phyloP scores from a whole-genome alignment of 2,888 invertebrate species.

The Aphodius sticticus region DNA sequence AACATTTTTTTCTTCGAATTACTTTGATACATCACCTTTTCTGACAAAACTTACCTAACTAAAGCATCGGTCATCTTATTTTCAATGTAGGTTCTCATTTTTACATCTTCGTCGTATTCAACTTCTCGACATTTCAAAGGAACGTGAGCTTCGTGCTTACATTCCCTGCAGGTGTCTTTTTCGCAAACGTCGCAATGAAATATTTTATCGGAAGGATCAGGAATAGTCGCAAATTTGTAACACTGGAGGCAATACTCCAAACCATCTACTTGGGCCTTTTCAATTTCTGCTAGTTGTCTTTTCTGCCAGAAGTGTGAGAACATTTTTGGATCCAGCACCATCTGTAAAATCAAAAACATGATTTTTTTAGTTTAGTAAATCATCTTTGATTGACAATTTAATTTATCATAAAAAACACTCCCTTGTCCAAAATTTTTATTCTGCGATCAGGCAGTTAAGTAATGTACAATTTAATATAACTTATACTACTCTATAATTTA shows the following conservation, averaged over 20 bases:
- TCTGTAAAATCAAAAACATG: conserved; percentile 48
- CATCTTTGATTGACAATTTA: neutral
- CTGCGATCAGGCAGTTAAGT: too few relatives aligned
- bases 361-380: conserved; percentile 24
- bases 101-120: conserved; percentile 61
- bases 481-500: too few relatives aligned
- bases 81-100: conserved; percentile 63
- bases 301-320: conserved; percentile 60
- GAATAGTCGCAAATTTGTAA: conserved; percentile 62
- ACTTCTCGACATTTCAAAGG: conserved; percentile 63
- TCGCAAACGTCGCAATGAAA: conserved; percentile 66
- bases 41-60: conserved; percentile 48
- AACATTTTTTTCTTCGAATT: neutral
- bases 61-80: conserved; percentile 65
- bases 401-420: conserved; percentile 16
- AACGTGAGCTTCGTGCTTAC: conserved; percentile 64
- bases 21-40: neutral
- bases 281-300: conserved; percentile 65
- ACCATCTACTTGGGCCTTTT: conserved; percentile 63
- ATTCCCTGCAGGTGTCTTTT: conserved; percentile 65
- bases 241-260: conserved; percentile 67
- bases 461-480: too few relatives aligned
- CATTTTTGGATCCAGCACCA: conserved; percentile 58
- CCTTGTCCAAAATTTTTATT: neutral
- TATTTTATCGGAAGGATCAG: conserved; percentile 57